Evolutionary conservation across 2,888 invertebrate genomes (phyloP).

Genomic region (Cheiracanthium punctorium): DNA sequence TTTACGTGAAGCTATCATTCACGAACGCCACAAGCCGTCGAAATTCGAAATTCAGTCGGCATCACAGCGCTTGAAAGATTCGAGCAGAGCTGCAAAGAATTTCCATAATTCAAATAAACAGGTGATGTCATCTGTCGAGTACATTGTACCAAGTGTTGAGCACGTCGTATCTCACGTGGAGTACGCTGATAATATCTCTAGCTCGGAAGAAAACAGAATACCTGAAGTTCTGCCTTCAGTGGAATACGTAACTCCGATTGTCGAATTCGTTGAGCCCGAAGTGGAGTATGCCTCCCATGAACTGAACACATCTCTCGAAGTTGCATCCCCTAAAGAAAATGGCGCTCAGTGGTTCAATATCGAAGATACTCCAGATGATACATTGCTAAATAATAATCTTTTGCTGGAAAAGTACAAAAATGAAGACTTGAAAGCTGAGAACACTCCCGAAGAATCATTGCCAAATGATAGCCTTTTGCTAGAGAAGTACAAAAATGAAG

Average conservation of each 20-base stretch:
- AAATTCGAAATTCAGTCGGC: conserved; percentile 37
- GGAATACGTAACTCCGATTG: conserved; percentile 19
- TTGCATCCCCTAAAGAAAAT: background rate
- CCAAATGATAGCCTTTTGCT: background rate
- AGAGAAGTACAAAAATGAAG: conserved; percentile 1
- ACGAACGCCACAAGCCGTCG: conserved; percentile 41
- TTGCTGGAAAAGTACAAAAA: too few species aligned
- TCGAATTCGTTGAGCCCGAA: conserved; percentile 41
- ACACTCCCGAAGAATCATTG: background rate
- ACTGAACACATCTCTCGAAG: background rate
- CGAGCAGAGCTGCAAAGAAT: background rate
- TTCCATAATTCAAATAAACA: background rate
- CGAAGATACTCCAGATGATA: background rate
- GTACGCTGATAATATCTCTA: conserved; percentile 10
- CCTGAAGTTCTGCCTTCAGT: background rate
- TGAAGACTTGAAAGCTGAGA: too few species aligned
- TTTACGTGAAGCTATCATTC: conserved; percentile 35
- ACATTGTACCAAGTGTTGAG: conserved; percentile 35
- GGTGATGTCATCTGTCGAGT: conserved; percentile 16
- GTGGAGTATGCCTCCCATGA: background rate
- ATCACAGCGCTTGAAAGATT: conserved; percentile 12
- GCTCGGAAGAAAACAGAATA: background rate
- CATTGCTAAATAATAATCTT: background rate
- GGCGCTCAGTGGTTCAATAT: background rate
- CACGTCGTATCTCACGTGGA: conserved; percentile 29